These are phyloP conservation scores for Crocidura indochinensis DNA, from an alignment of 2,797 vertebrate species.

Conservation along the genomic window DNA sequence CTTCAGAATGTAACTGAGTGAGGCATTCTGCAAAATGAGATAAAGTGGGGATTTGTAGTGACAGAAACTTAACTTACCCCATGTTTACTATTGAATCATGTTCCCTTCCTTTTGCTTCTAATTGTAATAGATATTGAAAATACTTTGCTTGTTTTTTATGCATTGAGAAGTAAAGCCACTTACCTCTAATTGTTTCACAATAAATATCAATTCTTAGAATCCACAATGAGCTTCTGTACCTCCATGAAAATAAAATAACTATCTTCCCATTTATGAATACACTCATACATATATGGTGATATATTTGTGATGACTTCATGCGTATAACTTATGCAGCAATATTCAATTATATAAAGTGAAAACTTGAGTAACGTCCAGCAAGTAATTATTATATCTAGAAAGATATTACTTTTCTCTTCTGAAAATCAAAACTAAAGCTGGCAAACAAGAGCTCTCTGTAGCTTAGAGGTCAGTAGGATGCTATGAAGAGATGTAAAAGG, in stretches of 20 bases:
- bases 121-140: neutral
- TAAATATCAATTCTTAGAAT: neutral
- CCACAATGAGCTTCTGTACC: neutral
- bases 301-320: neutral
- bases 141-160: neutral
- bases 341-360: neutral
- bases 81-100: neutral
- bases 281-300: neutral
- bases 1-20: too few relatives aligned
- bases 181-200: neutral
- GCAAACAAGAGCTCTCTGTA: fast-evolving
- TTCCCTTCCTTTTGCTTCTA: slow-evolving; percentile 2
- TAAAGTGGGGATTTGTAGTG: neutral
- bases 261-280: neutral
- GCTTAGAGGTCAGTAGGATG: neutral
- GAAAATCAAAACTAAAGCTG: neutral
- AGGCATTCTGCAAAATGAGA: neutral
- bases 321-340: neutral
- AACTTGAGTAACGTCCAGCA: neutral
- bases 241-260: neutral
- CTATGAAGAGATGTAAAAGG: too few relatives aligned
- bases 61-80: fast-evolving
- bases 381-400: neutral
- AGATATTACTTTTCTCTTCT: neutral
- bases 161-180: neutral